Percentiles rank a stretch among this genome's conserved stretches.
Conservation (phyloP, 2,113 vertebrate species). For the Shinisaurus crocodilurus region DNA sequence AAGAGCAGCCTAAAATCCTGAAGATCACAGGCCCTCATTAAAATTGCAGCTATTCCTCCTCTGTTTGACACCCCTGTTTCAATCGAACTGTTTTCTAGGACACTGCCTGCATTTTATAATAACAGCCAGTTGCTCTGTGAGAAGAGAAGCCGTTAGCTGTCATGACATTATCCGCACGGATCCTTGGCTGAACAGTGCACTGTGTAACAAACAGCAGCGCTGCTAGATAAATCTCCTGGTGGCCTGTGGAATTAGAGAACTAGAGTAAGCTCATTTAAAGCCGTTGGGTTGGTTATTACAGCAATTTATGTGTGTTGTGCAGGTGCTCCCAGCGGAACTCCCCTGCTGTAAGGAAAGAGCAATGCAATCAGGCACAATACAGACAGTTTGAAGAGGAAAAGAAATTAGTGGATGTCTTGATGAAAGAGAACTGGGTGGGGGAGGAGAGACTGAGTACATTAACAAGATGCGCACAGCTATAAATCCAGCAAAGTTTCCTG, state of each 20-base stretch:
- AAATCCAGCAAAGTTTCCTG: background rate
- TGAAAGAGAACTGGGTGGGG: background rate
- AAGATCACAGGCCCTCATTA: background rate
- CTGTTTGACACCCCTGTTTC: background rate
- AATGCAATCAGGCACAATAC: slow-evolving; percentile 22
- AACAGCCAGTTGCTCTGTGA: background rate
- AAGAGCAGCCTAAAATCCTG: background rate
- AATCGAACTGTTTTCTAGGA: background rate
- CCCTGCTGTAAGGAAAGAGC: slow-evolving; percentile 4
- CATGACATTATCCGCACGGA: background rate
- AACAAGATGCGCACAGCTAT: too few species aligned
- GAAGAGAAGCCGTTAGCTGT: background rate
- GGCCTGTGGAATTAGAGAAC: slow-evolving; percentile 13
- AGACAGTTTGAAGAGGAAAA: background rate
- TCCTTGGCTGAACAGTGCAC: background rate
- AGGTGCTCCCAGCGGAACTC: background rate
- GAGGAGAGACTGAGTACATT: background rate
- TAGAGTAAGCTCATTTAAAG: slow-evolving; percentile 25
- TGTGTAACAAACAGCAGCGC: background rate
- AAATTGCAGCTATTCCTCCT: background rate
- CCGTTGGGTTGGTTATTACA: slow-evolving; percentile 20
- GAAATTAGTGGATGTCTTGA: background rate
- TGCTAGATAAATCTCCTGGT: slow-evolving; percentile 3
- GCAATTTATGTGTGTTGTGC: slow-evolving; percentile 27
- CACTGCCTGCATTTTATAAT: background rate